Evolutionary conservation across 2,888 invertebrate genomes (phyloP).

Genomic region (Idaea dimidiata): DNA sequence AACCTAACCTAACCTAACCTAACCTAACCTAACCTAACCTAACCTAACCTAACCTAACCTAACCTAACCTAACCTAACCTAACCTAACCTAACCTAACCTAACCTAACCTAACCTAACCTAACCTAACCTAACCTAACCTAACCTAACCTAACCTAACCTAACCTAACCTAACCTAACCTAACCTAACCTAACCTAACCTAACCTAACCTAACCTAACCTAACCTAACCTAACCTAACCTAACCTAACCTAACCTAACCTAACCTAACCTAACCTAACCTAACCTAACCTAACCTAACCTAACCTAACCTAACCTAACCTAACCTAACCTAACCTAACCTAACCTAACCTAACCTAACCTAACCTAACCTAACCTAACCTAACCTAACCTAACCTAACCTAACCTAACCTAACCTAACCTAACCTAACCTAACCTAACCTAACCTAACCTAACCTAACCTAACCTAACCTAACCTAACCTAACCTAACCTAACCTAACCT

Average conservation of each 20-base stretch:
- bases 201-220: constrained; percentile 17
- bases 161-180: constrained; percentile 21
- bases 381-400: constrained; percentile 19
- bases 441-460: constrained; percentile 19
- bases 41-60: constrained; percentile 24
- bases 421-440: constrained; percentile 18
- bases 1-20: constrained; percentile 17
- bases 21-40: constrained; percentile 19
- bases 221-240: constrained; percentile 20
- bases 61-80: constrained; percentile 21
- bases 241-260: constrained; percentile 21
- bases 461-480: constrained; percentile 21
- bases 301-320: constrained; percentile 18
- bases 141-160: constrained; percentile 26
- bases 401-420: constrained; percentile 18
- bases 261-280: constrained; percentile 20
- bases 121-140: constrained; percentile 24
- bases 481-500: constrained; percentile 18
- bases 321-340: constrained; percentile 18
- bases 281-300: constrained; percentile 21
- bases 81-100: constrained; percentile 23
- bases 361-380: constrained; percentile 18
- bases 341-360: constrained; percentile 18
- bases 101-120: constrained; percentile 22
- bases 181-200: constrained; percentile 21